These are phyloP conservation scores for Rhagium mordax DNA, from an alignment of 2,888 invertebrate species.

Conservation along the genomic window DNA sequence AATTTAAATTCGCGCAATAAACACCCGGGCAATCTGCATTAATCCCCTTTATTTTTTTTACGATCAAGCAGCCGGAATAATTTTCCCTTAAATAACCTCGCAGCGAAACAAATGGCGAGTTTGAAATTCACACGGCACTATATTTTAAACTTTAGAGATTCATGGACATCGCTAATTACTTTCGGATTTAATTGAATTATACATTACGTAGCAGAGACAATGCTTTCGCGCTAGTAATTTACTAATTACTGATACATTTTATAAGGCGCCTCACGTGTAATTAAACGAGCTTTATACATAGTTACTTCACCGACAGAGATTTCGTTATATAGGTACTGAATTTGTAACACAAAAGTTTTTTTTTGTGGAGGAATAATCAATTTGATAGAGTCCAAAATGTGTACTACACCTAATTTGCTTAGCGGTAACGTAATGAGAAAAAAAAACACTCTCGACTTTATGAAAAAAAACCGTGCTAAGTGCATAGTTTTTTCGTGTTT, in stretches of 20 bases:
- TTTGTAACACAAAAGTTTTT: too few relatives aligned
- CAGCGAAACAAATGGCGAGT: neutral
- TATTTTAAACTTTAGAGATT: conserved; percentile 8
- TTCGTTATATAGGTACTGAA: too few relatives aligned
- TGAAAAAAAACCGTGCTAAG: too few relatives aligned
- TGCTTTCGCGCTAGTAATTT: conserved; percentile 1
- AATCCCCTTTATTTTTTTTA: neutral
- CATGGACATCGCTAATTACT: neutral
- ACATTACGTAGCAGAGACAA: neutral
- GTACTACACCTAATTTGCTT: too few relatives aligned
- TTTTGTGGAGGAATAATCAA: too few relatives aligned
- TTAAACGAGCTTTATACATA: neutral
- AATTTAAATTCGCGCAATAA: neutral
- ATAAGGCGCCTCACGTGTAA: neutral
- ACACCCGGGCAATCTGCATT: neutral
- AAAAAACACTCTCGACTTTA: too few relatives aligned
- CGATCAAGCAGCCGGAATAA: neutral
- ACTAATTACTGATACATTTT: neutral
- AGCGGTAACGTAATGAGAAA: too few relatives aligned
- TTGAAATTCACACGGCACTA: neutral
- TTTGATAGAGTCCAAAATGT: too few relatives aligned
- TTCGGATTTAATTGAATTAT: neutral
- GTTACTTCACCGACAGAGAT: neutral
- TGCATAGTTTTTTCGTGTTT: too few relatives aligned
- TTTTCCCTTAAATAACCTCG: neutral